Conservation (phyloP, 2,797 vertebrate genomes). For the Xiphorhynchus erythropygius region DNA sequence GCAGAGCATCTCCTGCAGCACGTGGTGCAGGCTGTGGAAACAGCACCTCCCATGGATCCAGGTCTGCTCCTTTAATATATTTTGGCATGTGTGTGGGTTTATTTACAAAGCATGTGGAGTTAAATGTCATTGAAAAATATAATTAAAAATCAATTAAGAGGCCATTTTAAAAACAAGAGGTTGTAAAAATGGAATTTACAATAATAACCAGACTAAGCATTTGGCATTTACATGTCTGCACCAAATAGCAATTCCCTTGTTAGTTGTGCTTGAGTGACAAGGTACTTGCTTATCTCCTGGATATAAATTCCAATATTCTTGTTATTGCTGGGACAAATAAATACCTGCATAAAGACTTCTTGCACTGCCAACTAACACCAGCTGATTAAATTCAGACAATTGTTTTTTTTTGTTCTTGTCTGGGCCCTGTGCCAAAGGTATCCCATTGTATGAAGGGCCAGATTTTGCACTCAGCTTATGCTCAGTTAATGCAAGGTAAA, state of each 20-base stretch:
- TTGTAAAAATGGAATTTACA: conserved; percentile 55
- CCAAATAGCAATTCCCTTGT: conserved; percentile 30
- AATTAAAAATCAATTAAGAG: conserved; percentile 62
- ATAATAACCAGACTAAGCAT: conserved; percentile 37
- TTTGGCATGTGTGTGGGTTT: neutral
- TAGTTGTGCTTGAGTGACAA: conserved; percentile 56
- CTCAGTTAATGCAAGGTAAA: neutral
- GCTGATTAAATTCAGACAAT: conserved; percentile 44
- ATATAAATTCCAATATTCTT: conserved; percentile 50
- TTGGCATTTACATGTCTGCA: conserved; percentile 47
- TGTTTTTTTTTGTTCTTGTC: conserved; percentile 6
- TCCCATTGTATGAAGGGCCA: neutral
- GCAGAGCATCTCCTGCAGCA: neutral
- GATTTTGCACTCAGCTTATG: neutral
- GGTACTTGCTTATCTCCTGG: conserved; percentile 21
- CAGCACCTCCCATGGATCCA: neutral
- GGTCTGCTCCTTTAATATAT: neutral
- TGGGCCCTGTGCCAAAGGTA: conserved; percentile 12
- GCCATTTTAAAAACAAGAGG: conserved; percentile 33
- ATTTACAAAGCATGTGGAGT: conserved; percentile 1
- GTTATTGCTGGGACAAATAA: conserved; percentile 46
- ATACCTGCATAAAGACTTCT: conserved; percentile 42
- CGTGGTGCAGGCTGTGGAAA: neutral
- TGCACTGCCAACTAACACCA: conserved; percentile 24
- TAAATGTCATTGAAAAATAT: conserved; percentile 54